These are phyloP conservation scores for Rhinogobius similis DNA, from an alignment of 2,113 vertebrate species.

Conservation along the genomic window DNA sequence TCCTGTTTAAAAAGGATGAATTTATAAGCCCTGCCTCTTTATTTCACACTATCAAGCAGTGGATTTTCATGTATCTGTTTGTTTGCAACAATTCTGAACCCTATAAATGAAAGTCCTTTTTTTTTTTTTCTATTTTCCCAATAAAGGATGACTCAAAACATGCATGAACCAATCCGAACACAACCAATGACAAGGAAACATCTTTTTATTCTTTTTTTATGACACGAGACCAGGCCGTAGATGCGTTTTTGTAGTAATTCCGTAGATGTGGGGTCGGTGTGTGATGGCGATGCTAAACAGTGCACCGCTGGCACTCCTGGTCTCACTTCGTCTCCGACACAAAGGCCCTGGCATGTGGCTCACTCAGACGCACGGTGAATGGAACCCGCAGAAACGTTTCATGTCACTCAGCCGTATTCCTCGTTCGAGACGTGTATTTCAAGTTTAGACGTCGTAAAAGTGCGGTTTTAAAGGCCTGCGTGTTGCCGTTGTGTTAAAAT, in stretches of 20 bases:
- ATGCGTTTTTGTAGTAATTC: background rate
- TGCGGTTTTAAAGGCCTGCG: background rate
- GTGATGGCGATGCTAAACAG: slow-evolving; percentile 73
- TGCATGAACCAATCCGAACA: no score
- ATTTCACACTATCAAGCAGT: no score
- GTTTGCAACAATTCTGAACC: no score
- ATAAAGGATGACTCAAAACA: no score
- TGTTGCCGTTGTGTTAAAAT: background rate
- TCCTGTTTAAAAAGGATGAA: no score
- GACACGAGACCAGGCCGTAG: background rate
- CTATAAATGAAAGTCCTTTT: no score
- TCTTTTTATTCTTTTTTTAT: background rate
- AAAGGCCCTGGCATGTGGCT: slow-evolving; percentile 75
- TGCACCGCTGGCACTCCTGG: slow-evolving; percentile 69
- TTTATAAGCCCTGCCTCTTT: no score
- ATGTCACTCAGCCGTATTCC: slow-evolving; percentile 5
- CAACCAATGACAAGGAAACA: no score
- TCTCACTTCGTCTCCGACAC: slow-evolving; percentile 79
- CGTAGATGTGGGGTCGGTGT: slow-evolving; percentile 47
- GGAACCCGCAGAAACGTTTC: slow-evolving; percentile 12
- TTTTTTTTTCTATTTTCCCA: no score
- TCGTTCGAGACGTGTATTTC: background rate
- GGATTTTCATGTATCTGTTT: no score
- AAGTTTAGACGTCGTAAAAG: background rate
- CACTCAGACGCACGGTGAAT: slow-evolving; percentile 51